Evolutionary conservation across 2,113 vertebrate species (phyloP).

Genomic region (Polypterus senegalus): DNA sequence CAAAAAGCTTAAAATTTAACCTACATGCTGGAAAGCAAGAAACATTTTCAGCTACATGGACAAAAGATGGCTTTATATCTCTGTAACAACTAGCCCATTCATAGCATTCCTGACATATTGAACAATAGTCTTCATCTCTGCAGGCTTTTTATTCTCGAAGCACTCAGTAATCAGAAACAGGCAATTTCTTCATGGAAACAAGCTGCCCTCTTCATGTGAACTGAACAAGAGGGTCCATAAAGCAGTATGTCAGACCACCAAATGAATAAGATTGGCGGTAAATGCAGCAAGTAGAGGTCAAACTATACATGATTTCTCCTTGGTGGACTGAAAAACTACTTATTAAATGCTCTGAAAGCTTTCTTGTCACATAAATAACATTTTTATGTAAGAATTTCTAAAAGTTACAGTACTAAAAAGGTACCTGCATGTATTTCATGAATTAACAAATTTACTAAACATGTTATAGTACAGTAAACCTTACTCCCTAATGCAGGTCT

Average conservation of each 20-base stretch:
- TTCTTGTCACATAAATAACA: not conserved
- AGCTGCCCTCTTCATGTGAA: constrained; percentile 1
- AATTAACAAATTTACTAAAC: too few relatives aligned
- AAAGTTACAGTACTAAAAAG: too few relatives aligned
- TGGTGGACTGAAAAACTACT: not conserved
- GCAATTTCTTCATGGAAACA: not conserved
- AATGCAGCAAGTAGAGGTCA: not conserved
- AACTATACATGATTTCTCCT: not conserved
- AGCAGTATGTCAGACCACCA: not conserved
- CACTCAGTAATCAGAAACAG: not conserved
- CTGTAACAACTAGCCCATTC: constrained; percentile 1
- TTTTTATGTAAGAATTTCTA: too few relatives aligned
- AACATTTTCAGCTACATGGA: not conserved
- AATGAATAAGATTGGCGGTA: not conserved
- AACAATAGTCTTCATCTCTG: not conserved
- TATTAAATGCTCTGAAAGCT: not conserved
- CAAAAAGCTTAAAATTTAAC: too few relatives aligned
- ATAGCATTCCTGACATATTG: not conserved
- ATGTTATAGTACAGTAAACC: too few relatives aligned
- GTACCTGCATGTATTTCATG: too few relatives aligned
- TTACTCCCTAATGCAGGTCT: too few relatives aligned
- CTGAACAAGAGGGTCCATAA: not conserved
- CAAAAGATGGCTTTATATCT: constrained; percentile 7
- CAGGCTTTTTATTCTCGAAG: not conserved
- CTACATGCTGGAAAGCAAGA: too few relatives aligned